Conservation (phyloP, 2,113 vertebrate species). For the Okapia johnstoni region DNA sequence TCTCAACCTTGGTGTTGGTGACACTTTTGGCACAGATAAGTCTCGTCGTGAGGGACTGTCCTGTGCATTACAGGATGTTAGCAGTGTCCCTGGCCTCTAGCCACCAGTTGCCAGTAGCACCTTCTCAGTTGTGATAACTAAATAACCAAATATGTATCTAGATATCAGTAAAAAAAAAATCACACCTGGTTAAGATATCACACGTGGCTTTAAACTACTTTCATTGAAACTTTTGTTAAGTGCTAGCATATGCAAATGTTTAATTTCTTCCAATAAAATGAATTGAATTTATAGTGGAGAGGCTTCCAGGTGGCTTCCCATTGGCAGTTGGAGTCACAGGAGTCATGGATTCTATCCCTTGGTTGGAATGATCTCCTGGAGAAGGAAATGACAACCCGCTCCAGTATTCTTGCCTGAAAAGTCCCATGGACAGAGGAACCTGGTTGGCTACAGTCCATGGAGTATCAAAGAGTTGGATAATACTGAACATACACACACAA, state of each 20-base stretch:
- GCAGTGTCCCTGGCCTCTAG: neutral
- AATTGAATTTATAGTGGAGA: neutral
- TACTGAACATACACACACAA: neutral
- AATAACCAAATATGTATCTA: neutral
- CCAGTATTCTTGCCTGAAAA: neutral
- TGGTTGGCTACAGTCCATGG: neutral
- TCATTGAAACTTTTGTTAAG: neutral
- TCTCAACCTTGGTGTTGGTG: neutral
- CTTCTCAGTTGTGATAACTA: neutral
- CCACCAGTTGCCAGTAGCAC: too few relatives aligned
- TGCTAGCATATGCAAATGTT: neutral
- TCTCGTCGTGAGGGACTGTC: neutral
- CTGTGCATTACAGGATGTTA: neutral
- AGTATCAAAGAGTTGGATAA: neutral
- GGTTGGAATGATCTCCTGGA: neutral
- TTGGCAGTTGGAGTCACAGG: neutral
- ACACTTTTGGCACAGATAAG: neutral
- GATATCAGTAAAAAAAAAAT: neutral
- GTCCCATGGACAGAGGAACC: neutral
- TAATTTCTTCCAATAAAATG: neutral
- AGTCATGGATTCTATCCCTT: neutral
- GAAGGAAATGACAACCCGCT: neutral
- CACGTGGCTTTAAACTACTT: neutral
- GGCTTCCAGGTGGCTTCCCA: neutral
- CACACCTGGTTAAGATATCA: neutral